These are phyloP conservation scores for Procambarus clarkii DNA, from an alignment of 1,140 invertebrate species.

Conservation along the genomic window DNA sequence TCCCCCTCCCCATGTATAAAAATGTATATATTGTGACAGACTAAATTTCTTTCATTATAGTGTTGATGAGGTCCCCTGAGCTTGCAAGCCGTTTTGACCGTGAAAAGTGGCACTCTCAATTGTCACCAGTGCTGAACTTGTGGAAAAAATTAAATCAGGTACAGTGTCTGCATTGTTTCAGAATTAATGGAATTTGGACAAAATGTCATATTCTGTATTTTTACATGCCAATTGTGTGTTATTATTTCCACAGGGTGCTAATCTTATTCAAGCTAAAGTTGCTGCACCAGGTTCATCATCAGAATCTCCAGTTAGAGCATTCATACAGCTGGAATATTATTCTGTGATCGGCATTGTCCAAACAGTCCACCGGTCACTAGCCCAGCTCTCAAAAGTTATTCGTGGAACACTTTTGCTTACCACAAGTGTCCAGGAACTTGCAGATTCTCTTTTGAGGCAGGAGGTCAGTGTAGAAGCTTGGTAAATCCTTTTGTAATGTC, in stretches of 20 bases:
- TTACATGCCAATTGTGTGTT: neutral
- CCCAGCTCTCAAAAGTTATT: conserved; percentile 81
- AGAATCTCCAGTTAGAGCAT: conserved; percentile 77
- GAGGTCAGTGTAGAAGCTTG: conserved; percentile 73
- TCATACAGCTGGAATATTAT: conserved; percentile 80
- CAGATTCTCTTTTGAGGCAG: conserved; percentile 79
- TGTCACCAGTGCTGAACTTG: conserved; percentile 82
- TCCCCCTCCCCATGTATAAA: too few species aligned
- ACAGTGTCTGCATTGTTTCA: too few species aligned
- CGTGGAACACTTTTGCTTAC: conserved; percentile 79
- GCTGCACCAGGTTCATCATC: conserved; percentile 72
- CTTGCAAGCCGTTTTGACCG: conserved; percentile 75
- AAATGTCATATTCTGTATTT: too few species aligned
- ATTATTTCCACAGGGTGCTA: conserved; percentile 62
- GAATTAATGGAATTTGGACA: too few species aligned
- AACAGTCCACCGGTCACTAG: conserved; percentile 79
- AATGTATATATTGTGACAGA: too few species aligned
- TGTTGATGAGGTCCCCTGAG: conserved; percentile 73
- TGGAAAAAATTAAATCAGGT: conserved; percentile 87
- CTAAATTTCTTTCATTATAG: neutral
- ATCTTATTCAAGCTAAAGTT: conserved; percentile 72
- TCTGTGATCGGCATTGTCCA: conserved; percentile 78
- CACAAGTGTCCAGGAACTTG: conserved; percentile 78
- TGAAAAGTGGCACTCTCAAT: conserved; percentile 79
- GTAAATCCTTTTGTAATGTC: too few species aligned